Conservation (phyloP, 2,888 invertebrate genomes). For the Dasysyrphus albostriatus region DNA sequence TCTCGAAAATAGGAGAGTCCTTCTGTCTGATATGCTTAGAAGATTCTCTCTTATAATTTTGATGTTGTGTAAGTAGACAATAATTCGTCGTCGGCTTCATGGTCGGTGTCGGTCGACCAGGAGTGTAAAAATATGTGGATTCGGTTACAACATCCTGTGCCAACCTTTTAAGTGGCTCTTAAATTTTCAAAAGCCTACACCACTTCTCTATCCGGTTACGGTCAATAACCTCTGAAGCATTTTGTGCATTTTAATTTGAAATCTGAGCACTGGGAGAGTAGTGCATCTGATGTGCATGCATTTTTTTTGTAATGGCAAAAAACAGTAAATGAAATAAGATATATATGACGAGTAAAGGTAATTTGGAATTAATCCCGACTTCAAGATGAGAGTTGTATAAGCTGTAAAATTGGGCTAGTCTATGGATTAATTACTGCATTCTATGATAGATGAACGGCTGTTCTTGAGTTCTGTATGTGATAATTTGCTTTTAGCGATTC, state of each 20-base stretch:
- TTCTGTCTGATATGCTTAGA: neutral
- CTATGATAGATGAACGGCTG: neutral
- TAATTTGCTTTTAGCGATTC: neutral
- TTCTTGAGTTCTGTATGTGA: neutral
- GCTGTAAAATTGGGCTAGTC: neutral
- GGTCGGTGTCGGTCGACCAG: neutral
- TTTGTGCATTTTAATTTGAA: conserved; percentile 33
- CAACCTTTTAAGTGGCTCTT: conserved; percentile 53
- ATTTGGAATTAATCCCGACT: neutral
- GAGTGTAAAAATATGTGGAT: conserved; percentile 33
- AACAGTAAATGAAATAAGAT: neutral
- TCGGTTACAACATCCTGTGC: conserved; percentile 47
- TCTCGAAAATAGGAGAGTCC: neutral
- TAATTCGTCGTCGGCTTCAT: neutral
- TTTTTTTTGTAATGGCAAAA: neutral
- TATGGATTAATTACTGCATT: neutral
- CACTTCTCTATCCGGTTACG: conserved; percentile 15
- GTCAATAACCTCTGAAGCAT: conserved; percentile 45
- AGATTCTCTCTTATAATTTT: conserved; percentile 1
- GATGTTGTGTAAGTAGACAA: conserved; percentile 11
- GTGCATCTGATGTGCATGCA: conserved; percentile 10
- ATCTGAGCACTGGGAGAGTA: neutral
- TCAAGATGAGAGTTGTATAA: too few relatives aligned
- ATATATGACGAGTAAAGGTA: neutral
- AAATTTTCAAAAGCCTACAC: conserved; percentile 45